Conservation (phyloP, 2,113 vertebrate species). For the Notiomystis cincta region DNA sequence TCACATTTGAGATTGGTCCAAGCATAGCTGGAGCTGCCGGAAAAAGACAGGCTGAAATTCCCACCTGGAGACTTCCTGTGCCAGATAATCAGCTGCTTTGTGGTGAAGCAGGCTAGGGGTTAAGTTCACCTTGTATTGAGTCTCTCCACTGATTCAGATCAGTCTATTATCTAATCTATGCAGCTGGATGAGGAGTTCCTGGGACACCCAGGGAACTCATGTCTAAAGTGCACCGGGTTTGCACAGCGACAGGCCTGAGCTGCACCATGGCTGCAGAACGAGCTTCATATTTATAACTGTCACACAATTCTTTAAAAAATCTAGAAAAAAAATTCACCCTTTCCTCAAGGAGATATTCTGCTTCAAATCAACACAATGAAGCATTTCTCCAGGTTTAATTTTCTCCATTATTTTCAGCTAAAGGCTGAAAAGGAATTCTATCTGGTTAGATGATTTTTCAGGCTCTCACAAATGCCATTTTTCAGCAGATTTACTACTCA, state of each 20-base stretch:
- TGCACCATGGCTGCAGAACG: not conserved
- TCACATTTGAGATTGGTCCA: not conserved
- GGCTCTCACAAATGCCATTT: not conserved
- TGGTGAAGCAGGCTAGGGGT: not conserved
- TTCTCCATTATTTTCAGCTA: not conserved
- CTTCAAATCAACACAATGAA: not conserved
- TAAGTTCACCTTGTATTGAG: not conserved
- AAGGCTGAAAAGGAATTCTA: not conserved
- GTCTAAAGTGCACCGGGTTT: not conserved
- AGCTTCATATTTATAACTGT: not conserved
- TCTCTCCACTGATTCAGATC: not conserved
- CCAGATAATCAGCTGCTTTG: not conserved
- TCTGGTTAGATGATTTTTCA: not conserved
- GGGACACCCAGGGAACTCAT: not conserved
- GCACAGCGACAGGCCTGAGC: not conserved
- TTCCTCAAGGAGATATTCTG: not conserved
- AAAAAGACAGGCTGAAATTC: not conserved
- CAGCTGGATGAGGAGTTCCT: not conserved
- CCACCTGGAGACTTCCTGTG: not conserved
- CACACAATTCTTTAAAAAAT: not conserved
- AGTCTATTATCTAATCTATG: not conserved
- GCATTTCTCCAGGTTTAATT: not conserved
- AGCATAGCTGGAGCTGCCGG: not conserved
- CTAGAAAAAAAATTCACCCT: not conserved
- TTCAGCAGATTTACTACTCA: conserved; percentile 5